These are phyloP conservation scores for Silurus aristotelis DNA, from an alignment of 2,797 vertebrate genomes.

Conservation along the genomic window DNA sequence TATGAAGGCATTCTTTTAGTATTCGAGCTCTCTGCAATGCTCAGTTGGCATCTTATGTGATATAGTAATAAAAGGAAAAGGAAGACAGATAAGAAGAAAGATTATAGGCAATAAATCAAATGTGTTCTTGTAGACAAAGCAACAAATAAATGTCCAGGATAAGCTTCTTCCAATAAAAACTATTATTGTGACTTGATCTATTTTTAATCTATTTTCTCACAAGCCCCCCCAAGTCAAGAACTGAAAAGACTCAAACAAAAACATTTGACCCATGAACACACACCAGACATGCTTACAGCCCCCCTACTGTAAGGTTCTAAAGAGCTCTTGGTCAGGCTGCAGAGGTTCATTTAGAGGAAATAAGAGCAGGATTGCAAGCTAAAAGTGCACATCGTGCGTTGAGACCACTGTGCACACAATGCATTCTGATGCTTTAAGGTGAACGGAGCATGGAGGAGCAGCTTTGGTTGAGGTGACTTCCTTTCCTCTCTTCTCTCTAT, in stretches of 20 bases:
- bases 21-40: not conserved
- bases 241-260: constrained; percentile 14
- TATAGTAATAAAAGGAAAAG: not conserved
- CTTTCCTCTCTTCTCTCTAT: not conserved
- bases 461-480: constrained; percentile 17
- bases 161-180: not conserved
- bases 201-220: not conserved
- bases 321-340: constrained; percentile 19
- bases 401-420: not conserved
- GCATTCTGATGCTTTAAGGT: constrained; percentile 15
- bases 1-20: not conserved
- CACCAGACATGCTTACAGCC: constrained; percentile 9
- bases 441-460: constrained; percentile 2
- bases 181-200: not conserved
- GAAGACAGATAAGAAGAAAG: too few species aligned
- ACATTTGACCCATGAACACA: constrained; percentile 6
- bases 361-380: constrained; percentile 5
- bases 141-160: not conserved
- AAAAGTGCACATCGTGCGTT: not conserved
- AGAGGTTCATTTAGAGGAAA: constrained; percentile 37
- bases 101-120: not conserved
- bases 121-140: not conserved
- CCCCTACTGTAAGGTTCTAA: constrained; percentile 17
- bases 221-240: not conserved
- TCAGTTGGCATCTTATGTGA: not conserved